These are phyloP conservation scores for Sebastes oblongus DNA, from an alignment of 2,797 vertebrate species.

Conservation along the genomic window DNA sequence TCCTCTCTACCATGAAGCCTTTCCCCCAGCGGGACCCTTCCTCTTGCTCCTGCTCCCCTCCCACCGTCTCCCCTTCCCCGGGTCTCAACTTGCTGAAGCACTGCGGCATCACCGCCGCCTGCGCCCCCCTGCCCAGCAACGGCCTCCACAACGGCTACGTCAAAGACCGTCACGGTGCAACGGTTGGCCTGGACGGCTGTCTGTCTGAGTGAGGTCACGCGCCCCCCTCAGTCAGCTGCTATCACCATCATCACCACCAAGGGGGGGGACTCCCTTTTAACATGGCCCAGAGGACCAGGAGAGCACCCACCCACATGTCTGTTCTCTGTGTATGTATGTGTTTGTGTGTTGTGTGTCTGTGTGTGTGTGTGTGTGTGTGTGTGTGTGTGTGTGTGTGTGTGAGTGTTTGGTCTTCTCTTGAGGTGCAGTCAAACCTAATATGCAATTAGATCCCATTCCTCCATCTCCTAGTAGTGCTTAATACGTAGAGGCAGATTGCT, in stretches of 20 bases:
- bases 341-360: slow-evolving; percentile 51
- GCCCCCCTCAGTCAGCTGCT: slow-evolving; percentile 68
- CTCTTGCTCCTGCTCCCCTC: slow-evolving; percentile 80
- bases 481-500: slow-evolving; percentile 68
- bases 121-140: slow-evolving; percentile 89
- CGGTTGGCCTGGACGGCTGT: slow-evolving; percentile 92
- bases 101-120: slow-evolving; percentile 93
- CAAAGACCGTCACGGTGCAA: slow-evolving; percentile 88
- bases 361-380: slow-evolving; percentile 72
- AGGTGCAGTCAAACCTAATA: slow-evolving; percentile 85
- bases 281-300: slow-evolving; percentile 78
- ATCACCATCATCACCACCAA: slow-evolving; percentile 72
- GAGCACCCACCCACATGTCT: slow-evolving; percentile 79
- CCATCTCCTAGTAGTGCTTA: slow-evolving; percentile 81
- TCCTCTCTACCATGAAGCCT: slow-evolving; percentile 99
- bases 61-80: slow-evolving; percentile 85
- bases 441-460: slow-evolving; percentile 84
- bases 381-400: slow-evolving; percentile 64
- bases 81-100: slow-evolving; percentile 96
- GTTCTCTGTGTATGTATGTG: slow-evolving; percentile 76
- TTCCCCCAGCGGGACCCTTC: slow-evolving; percentile 93
- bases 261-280: slow-evolving; percentile 80
- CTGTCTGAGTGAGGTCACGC: slow-evolving; percentile 90
- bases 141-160: slow-evolving; percentile 91
- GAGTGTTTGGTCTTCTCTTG: slow-evolving; percentile 82